Conservation (phyloP, 2,113 vertebrate genomes). For the Micromys minutus region DNA sequence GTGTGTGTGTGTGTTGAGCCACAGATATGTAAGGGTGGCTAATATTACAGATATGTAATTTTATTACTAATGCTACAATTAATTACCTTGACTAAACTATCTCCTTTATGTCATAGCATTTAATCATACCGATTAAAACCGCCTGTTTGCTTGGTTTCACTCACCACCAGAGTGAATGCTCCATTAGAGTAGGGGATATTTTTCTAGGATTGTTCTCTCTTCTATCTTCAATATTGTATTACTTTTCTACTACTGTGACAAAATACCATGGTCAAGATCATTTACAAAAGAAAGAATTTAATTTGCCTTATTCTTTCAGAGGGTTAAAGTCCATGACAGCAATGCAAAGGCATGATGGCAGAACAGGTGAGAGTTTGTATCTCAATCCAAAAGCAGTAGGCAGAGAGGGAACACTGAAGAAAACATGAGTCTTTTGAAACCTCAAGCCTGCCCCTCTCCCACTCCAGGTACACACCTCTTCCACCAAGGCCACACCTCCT, state of each 20-base stretch:
- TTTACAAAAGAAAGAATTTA: neutral
- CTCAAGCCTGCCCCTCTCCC: neutral
- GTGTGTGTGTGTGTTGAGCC: neutral
- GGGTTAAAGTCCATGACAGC: neutral
- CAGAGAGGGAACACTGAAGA: neutral
- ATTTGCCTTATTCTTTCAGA: neutral
- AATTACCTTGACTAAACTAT: constrained; percentile 29
- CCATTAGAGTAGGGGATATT: neutral
- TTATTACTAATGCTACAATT: constrained; percentile 8
- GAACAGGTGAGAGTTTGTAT: neutral
- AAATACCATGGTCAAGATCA: neutral
- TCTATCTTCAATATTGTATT: neutral
- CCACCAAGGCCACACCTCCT: neutral
- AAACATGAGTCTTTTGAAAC: neutral
- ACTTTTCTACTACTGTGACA: neutral
- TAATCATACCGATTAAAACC: constrained; percentile 27
- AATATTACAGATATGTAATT: constrained; percentile 11
- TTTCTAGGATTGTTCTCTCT: neutral
- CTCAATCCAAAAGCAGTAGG: neutral
- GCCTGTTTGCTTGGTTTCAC: neutral
- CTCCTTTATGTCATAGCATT: neutral
- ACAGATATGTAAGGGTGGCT: neutral
- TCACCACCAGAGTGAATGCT: neutral
- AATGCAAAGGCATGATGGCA: neutral
- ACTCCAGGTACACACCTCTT: neutral